Evolutionary conservation across 1,140 invertebrate genomes (phyloP).

Genomic region (Dolichoris vasculosae): DNA sequence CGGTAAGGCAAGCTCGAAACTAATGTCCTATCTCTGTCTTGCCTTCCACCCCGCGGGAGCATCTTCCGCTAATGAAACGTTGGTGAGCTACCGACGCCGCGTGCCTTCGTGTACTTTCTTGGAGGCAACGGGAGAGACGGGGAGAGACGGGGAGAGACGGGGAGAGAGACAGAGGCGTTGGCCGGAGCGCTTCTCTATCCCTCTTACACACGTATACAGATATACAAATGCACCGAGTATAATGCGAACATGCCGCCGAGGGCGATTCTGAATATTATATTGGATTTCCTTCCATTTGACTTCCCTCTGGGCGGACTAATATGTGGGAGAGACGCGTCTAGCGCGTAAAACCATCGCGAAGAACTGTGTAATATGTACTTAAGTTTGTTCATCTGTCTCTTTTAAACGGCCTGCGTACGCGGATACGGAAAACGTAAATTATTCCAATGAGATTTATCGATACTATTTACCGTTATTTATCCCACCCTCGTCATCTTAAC

Average conservation of each 20-base stretch:
- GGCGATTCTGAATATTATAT: slow-evolving; percentile 51
- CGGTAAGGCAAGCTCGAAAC: slow-evolving; percentile 29
- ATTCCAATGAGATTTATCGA: slow-evolving; percentile 3
- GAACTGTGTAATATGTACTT: slow-evolving; percentile 16
- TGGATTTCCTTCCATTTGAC: slow-evolving; percentile 44
- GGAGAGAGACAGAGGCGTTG: slow-evolving; percentile 22
- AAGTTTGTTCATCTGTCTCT: slow-evolving; percentile 8
- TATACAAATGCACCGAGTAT: slow-evolving; percentile 24
- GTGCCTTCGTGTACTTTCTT: slow-evolving; percentile 62
- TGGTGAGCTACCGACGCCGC: slow-evolving; percentile 72
- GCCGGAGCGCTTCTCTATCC: background rate
- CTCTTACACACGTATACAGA: background rate
- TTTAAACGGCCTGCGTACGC: background rate
- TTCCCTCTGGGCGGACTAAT: slow-evolving; percentile 32
- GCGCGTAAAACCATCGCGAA: slow-evolving; percentile 36
- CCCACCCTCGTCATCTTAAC: background rate
- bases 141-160: background rate
- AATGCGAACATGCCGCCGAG: slow-evolving; percentile 48
- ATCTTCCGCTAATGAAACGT: slow-evolving; percentile 75
- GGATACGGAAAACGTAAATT: background rate
- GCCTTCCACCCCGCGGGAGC: slow-evolving; percentile 66
- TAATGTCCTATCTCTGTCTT: slow-evolving; percentile 46
- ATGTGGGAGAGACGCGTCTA: slow-evolving; percentile 30
- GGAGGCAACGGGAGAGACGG: background rate
- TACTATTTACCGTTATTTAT: background rate